These are phyloP conservation scores for Strigamia maritima DNA, from an alignment of 2,888 invertebrate genomes.

Conservation along the genomic window DNA sequence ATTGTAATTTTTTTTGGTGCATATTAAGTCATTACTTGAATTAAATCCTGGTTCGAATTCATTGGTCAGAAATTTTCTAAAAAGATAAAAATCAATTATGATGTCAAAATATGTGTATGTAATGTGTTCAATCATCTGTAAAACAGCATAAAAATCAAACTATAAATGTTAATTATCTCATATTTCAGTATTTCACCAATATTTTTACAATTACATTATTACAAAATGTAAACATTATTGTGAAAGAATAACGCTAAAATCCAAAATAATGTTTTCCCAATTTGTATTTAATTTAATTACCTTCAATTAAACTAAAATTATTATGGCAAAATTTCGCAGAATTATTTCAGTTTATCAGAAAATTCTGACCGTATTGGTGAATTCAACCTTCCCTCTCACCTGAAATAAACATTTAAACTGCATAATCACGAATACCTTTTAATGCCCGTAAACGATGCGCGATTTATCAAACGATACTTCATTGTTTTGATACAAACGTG, in stretches of 20 bases:
- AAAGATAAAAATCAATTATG: not conserved
- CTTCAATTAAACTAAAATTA: not conserved
- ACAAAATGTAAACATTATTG: too few relatives aligned
- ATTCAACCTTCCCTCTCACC: not conserved
- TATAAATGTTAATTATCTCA: too few relatives aligned
- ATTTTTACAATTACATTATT: too few relatives aligned
- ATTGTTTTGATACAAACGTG: not conserved
- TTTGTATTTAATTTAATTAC: not conserved
- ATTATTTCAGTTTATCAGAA: constrained; percentile 3
- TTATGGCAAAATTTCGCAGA: not conserved
- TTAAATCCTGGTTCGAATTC: not conserved
- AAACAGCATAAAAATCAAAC: too few relatives aligned
- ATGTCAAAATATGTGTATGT: not conserved
- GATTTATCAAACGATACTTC: not conserved
- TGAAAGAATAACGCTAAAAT: not conserved
- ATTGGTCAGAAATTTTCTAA: not conserved
- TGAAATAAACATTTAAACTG: not conserved
- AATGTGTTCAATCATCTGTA: too few relatives aligned
- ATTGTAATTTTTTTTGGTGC: not conserved
- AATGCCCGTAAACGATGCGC: not conserved
- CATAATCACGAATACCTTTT: not conserved
- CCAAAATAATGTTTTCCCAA: not conserved
- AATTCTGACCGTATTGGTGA: not conserved
- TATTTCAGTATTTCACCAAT: too few relatives aligned
- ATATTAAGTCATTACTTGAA: not conserved